A percentile compares a stretch with the other conserved stretches of the same genome.
phyloP scores from a whole-genome alignment of 2,888 invertebrate genomes.

The Brachyptera risi region DNA sequence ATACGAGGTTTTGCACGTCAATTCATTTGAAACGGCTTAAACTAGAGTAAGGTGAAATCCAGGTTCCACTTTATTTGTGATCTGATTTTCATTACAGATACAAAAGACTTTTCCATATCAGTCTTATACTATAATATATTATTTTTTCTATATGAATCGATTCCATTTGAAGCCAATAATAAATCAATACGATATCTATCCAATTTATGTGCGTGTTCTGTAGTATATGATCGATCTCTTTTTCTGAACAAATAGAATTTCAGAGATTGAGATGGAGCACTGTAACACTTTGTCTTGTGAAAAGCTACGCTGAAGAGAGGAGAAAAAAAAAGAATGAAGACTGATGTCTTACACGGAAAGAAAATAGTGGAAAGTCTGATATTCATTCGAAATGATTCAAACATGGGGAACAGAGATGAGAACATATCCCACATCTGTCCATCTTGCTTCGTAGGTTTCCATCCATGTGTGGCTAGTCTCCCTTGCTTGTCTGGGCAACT shows the following conservation, averaged over 20 bases:
- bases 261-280: background rate
- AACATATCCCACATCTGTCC: slow-evolving; percentile 17
- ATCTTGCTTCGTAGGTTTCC: too few relatives aligned
- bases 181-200: slow-evolving; percentile 1
- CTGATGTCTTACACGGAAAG: too few relatives aligned
- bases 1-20: too few relatives aligned
- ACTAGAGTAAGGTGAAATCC: too few relatives aligned
- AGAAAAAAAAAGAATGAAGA: background rate
- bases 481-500: background rate
- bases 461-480: too few relatives aligned
- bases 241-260: background rate
- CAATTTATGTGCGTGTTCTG: background rate
- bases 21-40: too few relatives aligned
- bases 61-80: too few relatives aligned
- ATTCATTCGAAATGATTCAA: slow-evolving; percentile 8
- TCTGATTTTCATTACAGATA: too few relatives aligned
- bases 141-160: too few relatives aligned
- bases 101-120: too few relatives aligned
- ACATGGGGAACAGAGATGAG: slow-evolving; percentile 2
- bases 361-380: slow-evolving; percentile 8
- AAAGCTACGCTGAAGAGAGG: background rate
- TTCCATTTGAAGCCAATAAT: background rate
- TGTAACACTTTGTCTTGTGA: background rate
- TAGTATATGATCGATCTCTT: slow-evolving; percentile 4
- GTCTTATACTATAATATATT: too few relatives aligned